Evolutionary conservation across 2,113 vertebrate genomes (phyloP).

Genomic region (Microcebus murinus): DNA sequence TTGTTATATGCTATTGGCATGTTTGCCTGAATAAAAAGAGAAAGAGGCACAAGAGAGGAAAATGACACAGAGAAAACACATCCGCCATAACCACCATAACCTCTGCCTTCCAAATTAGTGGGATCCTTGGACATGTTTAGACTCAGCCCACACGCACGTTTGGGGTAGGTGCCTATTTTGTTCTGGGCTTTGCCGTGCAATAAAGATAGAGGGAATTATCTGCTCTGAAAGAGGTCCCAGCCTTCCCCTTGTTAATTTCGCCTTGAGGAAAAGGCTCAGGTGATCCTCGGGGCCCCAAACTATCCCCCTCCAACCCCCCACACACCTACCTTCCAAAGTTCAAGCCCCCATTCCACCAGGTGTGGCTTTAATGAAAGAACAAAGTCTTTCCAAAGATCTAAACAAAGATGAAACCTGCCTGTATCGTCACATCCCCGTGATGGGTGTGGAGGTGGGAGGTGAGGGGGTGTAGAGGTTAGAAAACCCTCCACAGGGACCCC

Average conservation of each 20-base stretch:
- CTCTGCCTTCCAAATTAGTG: background rate
- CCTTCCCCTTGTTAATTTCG: background rate
- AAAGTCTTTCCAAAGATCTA: background rate
- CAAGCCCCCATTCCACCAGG: background rate
- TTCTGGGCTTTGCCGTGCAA: background rate
- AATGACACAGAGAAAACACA: background rate
- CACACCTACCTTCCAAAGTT: background rate
- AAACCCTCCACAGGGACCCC: background rate
- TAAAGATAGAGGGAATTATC: background rate
- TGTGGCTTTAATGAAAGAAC: background rate
- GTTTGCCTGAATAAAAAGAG: background rate
- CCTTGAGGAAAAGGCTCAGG: background rate
- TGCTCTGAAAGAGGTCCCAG: background rate
- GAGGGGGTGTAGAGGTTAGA: background rate
- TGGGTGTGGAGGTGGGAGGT: too few relatives aligned
- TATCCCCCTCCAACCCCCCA: background rate
- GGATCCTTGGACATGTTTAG: background rate
- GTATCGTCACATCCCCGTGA: fast-evolving
- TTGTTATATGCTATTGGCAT: background rate
- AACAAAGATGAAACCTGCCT: background rate
- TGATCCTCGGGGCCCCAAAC: background rate
- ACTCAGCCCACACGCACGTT: background rate
- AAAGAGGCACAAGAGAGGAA: background rate
- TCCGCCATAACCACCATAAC: fast-evolving
- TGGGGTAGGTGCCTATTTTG: background rate